These are phyloP conservation scores for Girardinichthys multiradiatus DNA, from an alignment of 2,113 vertebrate species.

Conservation along the genomic window DNA sequence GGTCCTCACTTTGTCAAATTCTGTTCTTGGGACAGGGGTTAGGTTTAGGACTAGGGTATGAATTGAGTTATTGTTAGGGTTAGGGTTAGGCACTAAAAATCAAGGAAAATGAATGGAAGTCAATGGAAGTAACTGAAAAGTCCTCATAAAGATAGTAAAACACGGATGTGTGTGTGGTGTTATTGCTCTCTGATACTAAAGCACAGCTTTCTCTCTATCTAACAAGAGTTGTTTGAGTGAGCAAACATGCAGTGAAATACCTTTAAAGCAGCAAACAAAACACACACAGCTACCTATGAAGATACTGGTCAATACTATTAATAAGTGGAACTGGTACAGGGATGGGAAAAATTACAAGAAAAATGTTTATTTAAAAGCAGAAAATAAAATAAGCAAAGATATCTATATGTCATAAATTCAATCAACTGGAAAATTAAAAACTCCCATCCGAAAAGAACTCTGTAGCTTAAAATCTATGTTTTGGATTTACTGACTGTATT, in stretches of 20 bases:
- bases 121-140: too few species aligned
- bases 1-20: too few species aligned
- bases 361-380: neutral
- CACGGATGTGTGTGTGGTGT: slow-evolving; percentile 22
- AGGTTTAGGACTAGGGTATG: too few species aligned
- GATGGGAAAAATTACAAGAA: neutral
- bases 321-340: slow-evolving; percentile 3
- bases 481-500: slow-evolving; percentile 4
- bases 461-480: slow-evolving; percentile 1
- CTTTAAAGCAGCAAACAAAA: slow-evolving; percentile 6
- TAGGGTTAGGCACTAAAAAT: too few species aligned
- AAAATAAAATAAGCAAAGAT: neutral
- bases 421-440: neutral
- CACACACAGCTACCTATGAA: neutral
- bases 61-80: too few species aligned
- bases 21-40: too few species aligned
- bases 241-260: slow-evolving; percentile 23
- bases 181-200: slow-evolving; percentile 21
- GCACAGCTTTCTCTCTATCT: slow-evolving; percentile 17
- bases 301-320: neutral
- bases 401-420: neutral
- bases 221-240: slow-evolving; percentile 19
- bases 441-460: neutral
- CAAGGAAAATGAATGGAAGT: too few species aligned
- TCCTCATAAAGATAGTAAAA: too few species aligned